Evolutionary conservation across 2,888 invertebrate species (phyloP).

Genomic region (Nephrotoma guestfalica): DNA sequence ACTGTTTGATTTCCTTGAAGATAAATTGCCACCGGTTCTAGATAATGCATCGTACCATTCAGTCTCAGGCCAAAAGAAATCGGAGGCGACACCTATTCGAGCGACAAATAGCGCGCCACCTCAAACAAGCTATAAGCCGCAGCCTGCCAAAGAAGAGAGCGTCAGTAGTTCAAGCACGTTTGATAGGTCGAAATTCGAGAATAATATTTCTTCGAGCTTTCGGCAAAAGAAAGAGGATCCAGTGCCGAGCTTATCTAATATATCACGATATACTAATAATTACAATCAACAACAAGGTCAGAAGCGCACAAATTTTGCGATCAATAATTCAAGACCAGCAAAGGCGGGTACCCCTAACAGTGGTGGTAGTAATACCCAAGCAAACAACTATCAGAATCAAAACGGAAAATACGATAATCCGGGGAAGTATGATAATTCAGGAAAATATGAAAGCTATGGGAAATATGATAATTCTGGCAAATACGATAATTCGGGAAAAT

Average conservation of each 20-base stretch:
- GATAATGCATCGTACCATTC: not conserved
- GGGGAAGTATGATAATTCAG: not conserved
- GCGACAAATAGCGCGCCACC: conserved; percentile 1
- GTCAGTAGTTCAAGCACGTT: conserved; percentile 7
- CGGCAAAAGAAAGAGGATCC: conserved; percentile 11
- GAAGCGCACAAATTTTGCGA: not conserved
- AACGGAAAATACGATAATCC: not conserved
- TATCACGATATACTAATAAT: not conserved
- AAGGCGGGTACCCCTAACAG: not conserved
- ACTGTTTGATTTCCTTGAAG: conserved; percentile 68
- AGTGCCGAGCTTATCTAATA: conserved; percentile 3
- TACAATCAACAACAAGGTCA: not conserved
- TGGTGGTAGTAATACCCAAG: not conserved
- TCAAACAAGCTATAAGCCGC: conserved; percentile 4
- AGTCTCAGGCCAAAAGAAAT: conserved; percentile 7
- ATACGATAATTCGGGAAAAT: not conserved
- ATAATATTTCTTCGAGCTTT: conserved; percentile 31
- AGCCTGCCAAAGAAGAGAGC: not conserved
- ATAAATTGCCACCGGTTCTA: conserved; percentile 40
- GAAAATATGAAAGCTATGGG: not conserved
- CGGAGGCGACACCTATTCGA: not conserved
- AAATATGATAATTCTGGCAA: not conserved
- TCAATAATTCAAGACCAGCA: not conserved
- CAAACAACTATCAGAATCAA: not conserved
- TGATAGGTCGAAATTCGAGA: conserved; percentile 25